Evolutionary conservation across 2,888 invertebrate species (phyloP).

Genomic region (Minunthozetes semirufus): DNA sequence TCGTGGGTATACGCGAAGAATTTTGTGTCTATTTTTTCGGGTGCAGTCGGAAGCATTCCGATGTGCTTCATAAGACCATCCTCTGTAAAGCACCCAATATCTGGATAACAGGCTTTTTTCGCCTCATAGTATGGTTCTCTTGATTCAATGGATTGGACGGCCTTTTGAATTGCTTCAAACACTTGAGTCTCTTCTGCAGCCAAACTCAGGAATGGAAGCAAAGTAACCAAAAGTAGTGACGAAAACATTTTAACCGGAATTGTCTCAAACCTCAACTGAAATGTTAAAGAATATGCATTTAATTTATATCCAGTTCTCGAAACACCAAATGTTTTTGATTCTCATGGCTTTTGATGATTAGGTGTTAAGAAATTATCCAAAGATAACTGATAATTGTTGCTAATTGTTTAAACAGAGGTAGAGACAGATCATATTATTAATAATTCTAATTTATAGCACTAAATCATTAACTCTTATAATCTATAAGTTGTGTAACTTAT

Average conservation of each 20-base stretch:
- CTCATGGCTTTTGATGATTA: too few species aligned
- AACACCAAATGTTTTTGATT: too few species aligned
- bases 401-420: too few species aligned
- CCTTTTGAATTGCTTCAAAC: neutral
- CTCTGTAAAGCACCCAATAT: neutral
- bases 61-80: slow-evolving; percentile 10
- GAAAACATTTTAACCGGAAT: neutral
- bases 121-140: neutral
- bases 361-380: too few species aligned
- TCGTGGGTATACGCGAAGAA: neutral
- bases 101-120: neutral
- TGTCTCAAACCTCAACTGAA: too few species aligned
- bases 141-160: neutral
- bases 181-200: neutral
- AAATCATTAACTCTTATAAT: too few species aligned
- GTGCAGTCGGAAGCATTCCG: neutral
- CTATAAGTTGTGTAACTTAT: too few species aligned
- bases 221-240: neutral
- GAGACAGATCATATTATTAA: too few species aligned
- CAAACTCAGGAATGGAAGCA: neutral
- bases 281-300: too few species aligned
- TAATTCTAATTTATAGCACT: too few species aligned
- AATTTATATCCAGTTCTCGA: too few species aligned
- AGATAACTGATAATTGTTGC: too few species aligned
- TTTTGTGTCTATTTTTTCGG: neutral